Evolutionary conservation across 2,797 vertebrate species (phyloP), one percentile per base, ranked within the genome.

Genomic region (Peromyscus aztecus): DNA sequence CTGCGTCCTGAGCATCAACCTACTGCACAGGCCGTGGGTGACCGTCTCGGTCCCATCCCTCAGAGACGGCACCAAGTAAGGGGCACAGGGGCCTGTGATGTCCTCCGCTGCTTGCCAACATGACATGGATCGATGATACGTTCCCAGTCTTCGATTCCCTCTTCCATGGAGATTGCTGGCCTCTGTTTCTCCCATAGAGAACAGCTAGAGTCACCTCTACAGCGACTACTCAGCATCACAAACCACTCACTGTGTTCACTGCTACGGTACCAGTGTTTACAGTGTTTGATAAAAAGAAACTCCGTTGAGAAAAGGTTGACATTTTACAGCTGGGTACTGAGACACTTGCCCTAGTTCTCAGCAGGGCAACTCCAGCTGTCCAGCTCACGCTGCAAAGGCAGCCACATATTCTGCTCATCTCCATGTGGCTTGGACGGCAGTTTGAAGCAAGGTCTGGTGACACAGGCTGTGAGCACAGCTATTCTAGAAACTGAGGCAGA

Each of bases 291-390:
- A 31, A 27, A 88, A 76, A 91, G 57, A 93, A 31, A 78, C 29
- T 84, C 76, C 61, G 52, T 14, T 76, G 37, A 89, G 49, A 29
- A 91, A 92, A 89, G 75, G 37, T 87, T 89, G 75, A 90, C 69
- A 23, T 82, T 61, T 67, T 82, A 75, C 43, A 34, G 57, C 31
- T 55, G 57, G 12, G 11, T 71, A 65, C 59, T 55, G 59, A 96
- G 67, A 77, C 3, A 8, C 40, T 37, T 73, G 69, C 9, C 57
- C 27, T 17, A 6, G n/a, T 59, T 29, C 13, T 63, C 34, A 63
- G 52, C 14, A 67, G 71, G 61, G 43, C 75, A 85, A 46, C 10
- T 29, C 37, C 49, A 67, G 59, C 57, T 55, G 3, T 61, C 73
- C 31, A 49, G 86, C n/a, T 83, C 57, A 80, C 34, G 61, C 63